phyloP scores from a whole-genome alignment of 1,140 invertebrate species.

The Pantala flavescens region DNA sequence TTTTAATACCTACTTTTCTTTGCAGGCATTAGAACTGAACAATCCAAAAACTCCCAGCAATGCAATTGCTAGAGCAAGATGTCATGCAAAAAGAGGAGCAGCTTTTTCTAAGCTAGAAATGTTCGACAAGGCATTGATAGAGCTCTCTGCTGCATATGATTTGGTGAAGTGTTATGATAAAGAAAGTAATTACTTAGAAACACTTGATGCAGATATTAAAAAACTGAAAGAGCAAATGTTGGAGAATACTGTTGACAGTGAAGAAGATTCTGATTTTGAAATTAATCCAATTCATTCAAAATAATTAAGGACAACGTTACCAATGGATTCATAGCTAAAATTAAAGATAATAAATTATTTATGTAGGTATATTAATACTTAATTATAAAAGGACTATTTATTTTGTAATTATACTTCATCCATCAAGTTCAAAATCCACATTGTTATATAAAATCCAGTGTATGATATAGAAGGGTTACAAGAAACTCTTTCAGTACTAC shows the following conservation, averaged over 20 bases:
- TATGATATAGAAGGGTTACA: no score
- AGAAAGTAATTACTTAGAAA: not conserved
- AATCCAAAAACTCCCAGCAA: constrained; percentile 59
- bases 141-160: constrained; percentile 52
- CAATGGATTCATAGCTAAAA: no score
- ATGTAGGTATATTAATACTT: no score
- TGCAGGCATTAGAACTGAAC: constrained; percentile 57
- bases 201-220: not conserved
- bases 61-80: constrained; percentile 52
- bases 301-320: no score
- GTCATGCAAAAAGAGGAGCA: constrained; percentile 57
- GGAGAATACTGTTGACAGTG: not conserved
- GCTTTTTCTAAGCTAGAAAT: constrained; percentile 59
- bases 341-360: no score
- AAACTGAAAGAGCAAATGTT: not conserved
- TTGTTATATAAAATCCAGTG: no score
- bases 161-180: not conserved
- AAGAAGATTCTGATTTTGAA: not conserved
- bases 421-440: no score
- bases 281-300: no score
- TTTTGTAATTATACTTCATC: no score
- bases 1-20: constrained; percentile 21
- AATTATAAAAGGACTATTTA: no score
- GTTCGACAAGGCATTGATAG: constrained; percentile 57
- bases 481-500: no score